phyloP scores from a whole-genome alignment of 1,140 invertebrate genomes.

The Littorina saxatilis region DNA sequence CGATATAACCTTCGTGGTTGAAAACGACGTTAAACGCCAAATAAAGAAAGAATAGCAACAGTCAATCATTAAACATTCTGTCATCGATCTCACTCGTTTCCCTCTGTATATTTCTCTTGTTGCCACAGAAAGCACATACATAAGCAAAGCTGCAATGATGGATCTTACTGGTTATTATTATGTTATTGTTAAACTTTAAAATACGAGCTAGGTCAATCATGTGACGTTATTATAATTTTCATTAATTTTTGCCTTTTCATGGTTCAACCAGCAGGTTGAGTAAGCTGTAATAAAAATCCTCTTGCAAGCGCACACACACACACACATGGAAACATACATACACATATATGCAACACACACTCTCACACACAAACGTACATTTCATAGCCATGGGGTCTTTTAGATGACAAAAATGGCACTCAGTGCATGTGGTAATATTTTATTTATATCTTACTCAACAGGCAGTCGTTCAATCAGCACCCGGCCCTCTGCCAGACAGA shows the following conservation, averaged over 20 bases:
- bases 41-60: too few relatives aligned
- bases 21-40: too few relatives aligned
- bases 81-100: too few relatives aligned
- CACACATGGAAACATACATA: not conserved
- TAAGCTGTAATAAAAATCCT: not conserved
- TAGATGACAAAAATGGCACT: too few relatives aligned
- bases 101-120: too few relatives aligned
- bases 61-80: too few relatives aligned
- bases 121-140: too few relatives aligned
- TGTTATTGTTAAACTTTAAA: not conserved
- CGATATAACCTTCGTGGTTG: too few relatives aligned
- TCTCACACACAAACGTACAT: not conserved
- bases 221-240: too few relatives aligned
- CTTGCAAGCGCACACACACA: slow-evolving; percentile 1
- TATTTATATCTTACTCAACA: not conserved
- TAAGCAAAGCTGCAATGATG: not conserved
- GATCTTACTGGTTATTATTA: too few relatives aligned
- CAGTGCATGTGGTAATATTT: not conserved
- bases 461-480: slow-evolving; percentile 26
- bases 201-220: not conserved
- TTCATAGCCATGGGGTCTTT: not conserved
- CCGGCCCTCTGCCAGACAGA: slow-evolving; percentile 23
- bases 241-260: too few relatives aligned
- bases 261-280: too few relatives aligned
- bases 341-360: not conserved